These are phyloP conservation scores for Artemisiospiza belli DNA, from an alignment of 2,113 vertebrate species.

Conservation along the genomic window DNA sequence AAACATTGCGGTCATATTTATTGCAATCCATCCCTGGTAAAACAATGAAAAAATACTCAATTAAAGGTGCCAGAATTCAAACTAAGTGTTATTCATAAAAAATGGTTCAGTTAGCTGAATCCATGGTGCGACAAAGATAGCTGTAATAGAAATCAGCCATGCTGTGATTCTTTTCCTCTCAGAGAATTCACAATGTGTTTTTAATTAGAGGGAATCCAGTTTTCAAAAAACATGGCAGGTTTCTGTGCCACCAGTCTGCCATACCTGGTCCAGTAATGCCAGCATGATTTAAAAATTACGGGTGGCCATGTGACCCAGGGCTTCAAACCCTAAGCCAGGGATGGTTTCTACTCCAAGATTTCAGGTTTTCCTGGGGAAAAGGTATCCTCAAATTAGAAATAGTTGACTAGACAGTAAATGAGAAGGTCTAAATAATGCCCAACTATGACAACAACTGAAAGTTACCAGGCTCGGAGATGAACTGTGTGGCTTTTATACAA, in stretches of 20 bases:
- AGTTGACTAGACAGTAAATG: not conserved
- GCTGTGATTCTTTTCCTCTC: not conserved
- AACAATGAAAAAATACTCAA: not conserved
- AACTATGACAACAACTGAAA: not conserved
- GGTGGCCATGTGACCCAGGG: not conserved
- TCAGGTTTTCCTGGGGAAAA: not conserved
- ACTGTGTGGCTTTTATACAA: not conserved
- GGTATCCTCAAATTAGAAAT: not conserved
- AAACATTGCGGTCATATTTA: not conserved
- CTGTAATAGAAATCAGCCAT: not conserved
- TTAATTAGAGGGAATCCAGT: not conserved
- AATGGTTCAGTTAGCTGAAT: not conserved
- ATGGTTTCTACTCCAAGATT: not conserved
- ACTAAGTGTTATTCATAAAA: not conserved
- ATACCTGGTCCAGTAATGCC: not conserved
- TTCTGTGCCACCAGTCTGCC: not conserved
- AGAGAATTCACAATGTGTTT: not conserved
- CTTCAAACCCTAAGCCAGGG: not conserved
- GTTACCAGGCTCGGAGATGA: not conserved
- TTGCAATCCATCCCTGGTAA: not conserved
- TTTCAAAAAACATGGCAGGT: not conserved
- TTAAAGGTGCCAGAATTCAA: not conserved
- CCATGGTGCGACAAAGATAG: not conserved
- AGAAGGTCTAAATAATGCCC: not conserved
- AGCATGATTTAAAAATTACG: not conserved